Base-by-base conservation (phyloP, 2,888 invertebrate genomes). In the Trichopoda pennipes region DNA sequence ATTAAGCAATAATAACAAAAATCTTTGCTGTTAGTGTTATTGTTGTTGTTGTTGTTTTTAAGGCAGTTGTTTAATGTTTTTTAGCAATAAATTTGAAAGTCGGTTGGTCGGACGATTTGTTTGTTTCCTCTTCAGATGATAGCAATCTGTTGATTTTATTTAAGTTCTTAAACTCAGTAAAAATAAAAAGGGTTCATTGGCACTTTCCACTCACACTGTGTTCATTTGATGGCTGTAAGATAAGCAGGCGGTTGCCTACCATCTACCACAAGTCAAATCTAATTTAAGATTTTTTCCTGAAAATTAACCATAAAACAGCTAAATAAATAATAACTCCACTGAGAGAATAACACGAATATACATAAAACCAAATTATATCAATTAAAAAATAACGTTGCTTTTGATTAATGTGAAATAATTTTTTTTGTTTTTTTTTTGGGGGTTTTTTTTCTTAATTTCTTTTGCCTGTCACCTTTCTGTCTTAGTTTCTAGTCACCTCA, bases 311-410 rank as follows among this genome's bases (percentile, higher is more conserved):
- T 64, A 63, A 68, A 73, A 49, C 60, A 70, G 17, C 49, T 55
- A 35, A 74, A 53, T 58, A 32, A 61, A 77, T 63, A 68, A 47
- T 68, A 55, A 64, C 49, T 56, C 53, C 28, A 23, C 47, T 63
- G 44, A 38, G 60, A 64, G 61, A 28, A 44, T n/a, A n/a, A n/a
- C n/a, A n/a, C n/a, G 28, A 7, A 28, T 28, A 28, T 4, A 42
- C 35, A 78, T 21, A 60, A 78, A 68, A 73, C 35, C 49, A 66
- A 78, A 77, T 76, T 73, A 63, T 70, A 81, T 77, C 55, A 81
- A 78, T 78, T 78, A 68, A 77, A 76, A 75, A 81, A 60, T 78
- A 78, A 78, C 66, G 64, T 78, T 73, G 64, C 74, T 70, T 58
- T 17, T 53, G 38, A 28, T 28, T 19, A 28, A 10, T 47, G 32